Base-by-base conservation (phyloP, 2,797 vertebrate species). In the Argentina silus region DNA sequence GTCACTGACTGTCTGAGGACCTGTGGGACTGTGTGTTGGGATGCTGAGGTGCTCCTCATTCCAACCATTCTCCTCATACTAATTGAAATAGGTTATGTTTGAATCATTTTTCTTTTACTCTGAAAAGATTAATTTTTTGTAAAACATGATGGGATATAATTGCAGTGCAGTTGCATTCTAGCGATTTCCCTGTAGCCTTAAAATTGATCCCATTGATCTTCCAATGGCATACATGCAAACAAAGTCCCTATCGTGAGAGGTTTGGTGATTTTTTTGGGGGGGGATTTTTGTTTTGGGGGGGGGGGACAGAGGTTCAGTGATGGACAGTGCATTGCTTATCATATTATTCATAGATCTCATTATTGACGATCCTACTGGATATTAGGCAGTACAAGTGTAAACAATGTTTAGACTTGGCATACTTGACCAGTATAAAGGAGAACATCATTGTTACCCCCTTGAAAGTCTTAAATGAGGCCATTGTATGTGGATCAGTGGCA, bases 101-200 rank as follows among this genome's bases (percentile, higher is more conserved):
- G 48, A 47, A n/a, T 56, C 77, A 55, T 79, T 77, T 79, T 81
- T 79, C 21, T 64, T 68, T 84, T 36, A 55, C 23, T 15, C 51
- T 74, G 7, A 57, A 47, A 74, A 63, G 45, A 47, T 48, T 9
- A 47, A 56, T 42, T 42, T 50, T 44, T 67, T 45, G 17, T 17
- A 44, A 57, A 67, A 69, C 56, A 56, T 36, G 27, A 36, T n/a
- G n/a, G 63, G 55, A 53, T 50, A 17, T 60, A 21, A 60, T 56
- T 57, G 44, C 79, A 68, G 77, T 79, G 69, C 82, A 81, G 50
- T 81, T 87, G 70, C 48, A 50, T 27, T 56, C 23, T 73, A 4
- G 7, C 43, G 23, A n/a, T 55, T 71, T 72, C 73, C 78, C 67
- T 82, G 78, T 77, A 83, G 91, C 88, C 88, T 92, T 91, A 88